Conservation (phyloP, 2,113 vertebrate species). For the Aegotheles bennettii region DNA sequence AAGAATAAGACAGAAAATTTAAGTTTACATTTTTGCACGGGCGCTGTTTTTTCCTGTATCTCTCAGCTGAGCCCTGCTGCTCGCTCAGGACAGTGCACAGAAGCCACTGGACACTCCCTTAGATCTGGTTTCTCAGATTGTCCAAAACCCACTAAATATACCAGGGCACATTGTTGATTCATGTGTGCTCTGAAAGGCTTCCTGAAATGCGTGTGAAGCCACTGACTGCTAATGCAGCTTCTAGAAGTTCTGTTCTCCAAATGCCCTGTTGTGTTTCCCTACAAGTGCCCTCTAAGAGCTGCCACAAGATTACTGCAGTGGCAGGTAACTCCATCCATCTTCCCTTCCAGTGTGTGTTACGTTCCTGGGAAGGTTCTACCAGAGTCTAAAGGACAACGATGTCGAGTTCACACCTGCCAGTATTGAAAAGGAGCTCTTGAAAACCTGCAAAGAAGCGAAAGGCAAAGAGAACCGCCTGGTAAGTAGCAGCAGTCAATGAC, state of each 20-base stretch:
- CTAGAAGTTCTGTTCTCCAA: background rate
- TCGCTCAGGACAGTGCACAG: background rate
- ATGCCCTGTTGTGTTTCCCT: background rate
- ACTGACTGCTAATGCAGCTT: background rate
- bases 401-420: slow-evolving; percentile 78
- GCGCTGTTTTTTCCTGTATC: background rate
- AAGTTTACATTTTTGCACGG: background rate
- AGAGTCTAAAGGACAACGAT: slow-evolving; percentile 81
- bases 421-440: slow-evolving; percentile 85
- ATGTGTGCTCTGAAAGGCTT: background rate
- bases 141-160: background rate
- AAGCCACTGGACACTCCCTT: background rate
- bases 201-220: background rate
- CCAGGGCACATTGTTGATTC: background rate
- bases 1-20: background rate
- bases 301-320: background rate
- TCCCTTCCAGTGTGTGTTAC: slow-evolving; percentile 86
- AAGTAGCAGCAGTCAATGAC: slow-evolving; percentile 63
- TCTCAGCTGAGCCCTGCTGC: background rate
- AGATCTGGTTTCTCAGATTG: background rate
- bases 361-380: slow-evolving; percentile 89
- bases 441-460: slow-evolving; percentile 85
- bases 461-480: slow-evolving; percentile 97
- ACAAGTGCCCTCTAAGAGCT: background rate
- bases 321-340: slow-evolving; percentile 3